A percentile compares a stretch with the other conserved stretches of the same genome.
These are phyloP conservation scores for Amphibalanus amphitrite DNA, from an alignment of 1,140 invertebrate species.

Conservation along the genomic window DNA sequence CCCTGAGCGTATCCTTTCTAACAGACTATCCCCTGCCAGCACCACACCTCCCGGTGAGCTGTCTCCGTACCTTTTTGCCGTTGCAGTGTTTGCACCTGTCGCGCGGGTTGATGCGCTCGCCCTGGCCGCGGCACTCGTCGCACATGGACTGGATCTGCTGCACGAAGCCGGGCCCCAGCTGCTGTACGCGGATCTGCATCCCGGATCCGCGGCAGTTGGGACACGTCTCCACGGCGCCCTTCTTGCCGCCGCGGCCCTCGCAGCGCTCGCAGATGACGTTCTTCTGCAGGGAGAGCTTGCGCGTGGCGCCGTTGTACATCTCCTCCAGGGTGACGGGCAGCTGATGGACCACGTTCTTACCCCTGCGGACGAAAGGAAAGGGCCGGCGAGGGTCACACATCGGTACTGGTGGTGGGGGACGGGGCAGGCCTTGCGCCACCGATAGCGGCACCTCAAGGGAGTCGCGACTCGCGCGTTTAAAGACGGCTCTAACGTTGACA, in stretches of 20 bases:
- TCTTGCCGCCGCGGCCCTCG: slow-evolving; percentile 88
- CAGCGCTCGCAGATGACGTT: slow-evolving; percentile 97
- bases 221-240: slow-evolving; percentile 82
- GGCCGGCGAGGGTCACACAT: no score
- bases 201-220: slow-evolving; percentile 71
- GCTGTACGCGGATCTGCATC: slow-evolving; percentile 77
- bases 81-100: slow-evolving; percentile 38
- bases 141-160: slow-evolving; percentile 88
- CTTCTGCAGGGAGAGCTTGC: slow-evolving; percentile 89
- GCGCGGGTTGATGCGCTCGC: slow-evolving; percentile 34
- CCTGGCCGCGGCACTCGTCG: slow-evolving; percentile 35
- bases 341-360: slow-evolving; percentile 90
- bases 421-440: no score
- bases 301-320: slow-evolving; percentile 84
- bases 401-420: no score
- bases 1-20: no score
- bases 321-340: slow-evolving; percentile 85
- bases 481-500: no score
- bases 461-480: no score
- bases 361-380: no score
- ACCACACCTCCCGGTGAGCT: no score
- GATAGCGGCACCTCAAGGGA: no score
- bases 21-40: no score
- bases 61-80: slow-evolving; percentile 49
- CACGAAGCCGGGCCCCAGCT: slow-evolving; percentile 86